Evolutionary conservation across 2,113 vertebrate species (phyloP), one percentile per base, ranked within the genome.

Genomic region (Calonectris borealis): DNA sequence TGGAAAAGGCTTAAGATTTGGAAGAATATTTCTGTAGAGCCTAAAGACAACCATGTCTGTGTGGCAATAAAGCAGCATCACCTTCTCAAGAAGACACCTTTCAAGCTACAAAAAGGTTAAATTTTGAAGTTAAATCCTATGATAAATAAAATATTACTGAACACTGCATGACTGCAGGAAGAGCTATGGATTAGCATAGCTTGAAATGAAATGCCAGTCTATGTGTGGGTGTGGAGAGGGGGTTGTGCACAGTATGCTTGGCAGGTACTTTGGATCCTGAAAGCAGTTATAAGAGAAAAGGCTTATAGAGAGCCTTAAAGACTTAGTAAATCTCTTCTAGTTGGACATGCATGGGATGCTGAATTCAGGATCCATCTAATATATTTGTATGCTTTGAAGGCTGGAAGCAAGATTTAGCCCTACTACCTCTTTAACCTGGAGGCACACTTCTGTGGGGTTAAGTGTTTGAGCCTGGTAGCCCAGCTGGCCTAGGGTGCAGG

Each of bases 101-200:
- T 64, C 16, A 64, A 62, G 46, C 7, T 52, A 29, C 40, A 21
- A n/a, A 90, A 80, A 73, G 46, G 92, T 95, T 91, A 91, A 85
- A 80, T 86, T 76, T 86, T 88, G n/a, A 83, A 92, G 76, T 68
- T 44, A 84, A 93, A 89, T 46, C 60, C 42, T 61, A 42, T 70
- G 60, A 78, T 93, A 88, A 93, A 93, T 93, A 84, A 94, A 95
- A 94, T 70, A 94, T 58, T 52, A 62, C 64, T 61, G 68, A 84
- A 40, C 44, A 73, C 68, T 48, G 80, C 46, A 21, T 76, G 71
- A 70, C 20, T 57, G 87, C 84, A 66, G 87, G 84, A 89, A 77
- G 72, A 81, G 40, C 84, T 81, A 21, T 54, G 84, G 90, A 78
- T 81, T 91, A 92, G 83, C 71, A 93, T 31, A 76, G 89, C 62